phyloP scores from a whole-genome alignment of 1,140 invertebrate species.

The Apocrypta bakeri region DNA sequence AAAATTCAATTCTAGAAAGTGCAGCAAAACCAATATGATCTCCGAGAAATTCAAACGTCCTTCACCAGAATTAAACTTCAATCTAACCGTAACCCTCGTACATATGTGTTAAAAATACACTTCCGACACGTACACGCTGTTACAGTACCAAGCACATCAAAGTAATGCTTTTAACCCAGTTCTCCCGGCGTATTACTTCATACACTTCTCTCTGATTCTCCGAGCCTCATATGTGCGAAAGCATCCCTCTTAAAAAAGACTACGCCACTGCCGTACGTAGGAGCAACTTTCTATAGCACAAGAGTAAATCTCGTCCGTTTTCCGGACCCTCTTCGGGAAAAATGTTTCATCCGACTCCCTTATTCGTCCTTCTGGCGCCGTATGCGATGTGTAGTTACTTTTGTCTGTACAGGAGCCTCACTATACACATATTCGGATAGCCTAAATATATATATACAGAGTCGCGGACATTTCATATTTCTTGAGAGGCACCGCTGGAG shows the following conservation, averaged over 20 bases:
- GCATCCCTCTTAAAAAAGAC: neutral
- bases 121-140: neutral
- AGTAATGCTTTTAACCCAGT: constrained; percentile 18
- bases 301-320: constrained; percentile 17
- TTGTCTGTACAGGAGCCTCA: neutral
- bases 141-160: neutral
- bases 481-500: constrained; percentile 2
- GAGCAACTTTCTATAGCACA: neutral
- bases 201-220: neutral
- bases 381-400: neutral
- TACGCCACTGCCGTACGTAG: neutral
- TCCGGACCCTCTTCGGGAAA: constrained; percentile 10
- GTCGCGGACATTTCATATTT: neutral
- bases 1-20: neutral
- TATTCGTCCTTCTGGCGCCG: neutral
- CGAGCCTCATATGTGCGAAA: neutral
- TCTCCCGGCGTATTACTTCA: neutral
- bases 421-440: no score
- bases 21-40: neutral
- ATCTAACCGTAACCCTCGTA: no score
- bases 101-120: neutral
- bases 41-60: neutral
- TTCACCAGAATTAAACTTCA: neutral
- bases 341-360: neutral
- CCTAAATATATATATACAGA: constrained; percentile 12